Base-by-base conservation (phyloP, 2,797 vertebrate genomes). In the Heliangelus exortis region DNA sequence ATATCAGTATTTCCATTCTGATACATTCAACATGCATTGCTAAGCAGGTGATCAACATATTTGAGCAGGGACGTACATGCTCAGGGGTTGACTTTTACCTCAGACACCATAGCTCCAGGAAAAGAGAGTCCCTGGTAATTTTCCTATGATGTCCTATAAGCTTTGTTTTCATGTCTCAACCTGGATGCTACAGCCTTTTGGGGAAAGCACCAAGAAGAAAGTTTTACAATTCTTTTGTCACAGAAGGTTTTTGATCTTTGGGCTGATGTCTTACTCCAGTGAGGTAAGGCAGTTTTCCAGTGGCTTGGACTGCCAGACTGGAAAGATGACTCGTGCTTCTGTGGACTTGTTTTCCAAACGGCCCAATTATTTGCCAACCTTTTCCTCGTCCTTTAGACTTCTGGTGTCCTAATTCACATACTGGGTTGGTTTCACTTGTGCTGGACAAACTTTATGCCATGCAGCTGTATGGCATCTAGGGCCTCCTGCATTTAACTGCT, bases 201-300 rank as follows among this genome's bases (percentile, higher is more conserved):
- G 34, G 34, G 61, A 89, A 61, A 82, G 22, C 7, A 50, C 68
- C 22, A 48, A 22, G 3, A 51, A 71, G 8, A 67, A 87, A 55
- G 7, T 66, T 79, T 89, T 73, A 15, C 31, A 89, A 4, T 90
- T 23, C 29, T 74, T 14, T 23, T 76, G 28, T 34, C 34, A 71
- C 5, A 36, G 29, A 65, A 61, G 25, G 4, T 33, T 89, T 88
- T 93, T 94, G 75, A 86, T 55, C 50, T 26, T 51, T 26, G 12
- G 50, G 25, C 23, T 51, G 50, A 51, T 26, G 50, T 14, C 50
- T 26, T 75, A 87, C 78, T 39, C 34, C 43, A 45, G 0, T 74
- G 77, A 95, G 20, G 79, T 75, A 74, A 85, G 26, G 21, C 7
- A 68, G 25, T 75, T 94, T 92, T 95, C 72, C 90, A 59, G 22